These are phyloP conservation scores for Bovichtus diacanthus DNA, from an alignment of 2,797 vertebrate species.

Conservation along the genomic window DNA sequence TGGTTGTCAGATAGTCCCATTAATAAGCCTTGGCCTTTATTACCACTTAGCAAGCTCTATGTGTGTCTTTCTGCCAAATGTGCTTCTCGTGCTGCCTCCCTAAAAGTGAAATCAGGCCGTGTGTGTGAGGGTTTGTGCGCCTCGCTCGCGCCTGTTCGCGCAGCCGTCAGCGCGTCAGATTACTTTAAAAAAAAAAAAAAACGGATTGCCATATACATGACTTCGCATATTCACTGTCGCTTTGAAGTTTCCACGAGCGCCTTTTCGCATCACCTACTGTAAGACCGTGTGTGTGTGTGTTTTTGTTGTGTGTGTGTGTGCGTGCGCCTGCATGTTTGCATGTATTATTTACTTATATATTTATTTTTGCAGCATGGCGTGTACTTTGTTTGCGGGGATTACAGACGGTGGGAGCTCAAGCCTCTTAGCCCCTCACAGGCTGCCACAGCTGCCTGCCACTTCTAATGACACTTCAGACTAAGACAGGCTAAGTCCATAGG, in stretches of 20 bases:
- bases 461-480: slow-evolving; percentile 81
- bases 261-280: slow-evolving; percentile 58
- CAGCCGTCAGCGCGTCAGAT: slow-evolving; percentile 67
- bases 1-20: slow-evolving; percentile 72
- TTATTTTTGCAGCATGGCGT: slow-evolving; percentile 56
- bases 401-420: slow-evolving; percentile 72
- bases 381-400: slow-evolving; percentile 76
- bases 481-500: slow-evolving; percentile 76
- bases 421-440: slow-evolving; percentile 73
- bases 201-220: slow-evolving; percentile 69
- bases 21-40: slow-evolving; percentile 75
- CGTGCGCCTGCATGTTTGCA: slow-evolving; percentile 48
- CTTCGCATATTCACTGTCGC: slow-evolving; percentile 66
- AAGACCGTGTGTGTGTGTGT: slow-evolving; percentile 15
- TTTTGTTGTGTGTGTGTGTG: background rate
- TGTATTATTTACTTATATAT: slow-evolving; percentile 66
- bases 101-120: slow-evolving; percentile 38
- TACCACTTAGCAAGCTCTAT: slow-evolving; percentile 64
- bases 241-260: slow-evolving; percentile 64
- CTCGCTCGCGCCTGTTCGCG: background rate
- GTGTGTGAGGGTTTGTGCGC: background rate
- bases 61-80: slow-evolving; percentile 47
- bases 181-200: slow-evolving; percentile 72
- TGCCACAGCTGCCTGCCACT: slow-evolving; percentile 79
- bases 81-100: slow-evolving; percentile 39